Evolutionary conservation across 1,140 invertebrate genomes (phyloP), one percentile per base, ranked within the genome.

Genomic region (Ips typographus): DNA sequence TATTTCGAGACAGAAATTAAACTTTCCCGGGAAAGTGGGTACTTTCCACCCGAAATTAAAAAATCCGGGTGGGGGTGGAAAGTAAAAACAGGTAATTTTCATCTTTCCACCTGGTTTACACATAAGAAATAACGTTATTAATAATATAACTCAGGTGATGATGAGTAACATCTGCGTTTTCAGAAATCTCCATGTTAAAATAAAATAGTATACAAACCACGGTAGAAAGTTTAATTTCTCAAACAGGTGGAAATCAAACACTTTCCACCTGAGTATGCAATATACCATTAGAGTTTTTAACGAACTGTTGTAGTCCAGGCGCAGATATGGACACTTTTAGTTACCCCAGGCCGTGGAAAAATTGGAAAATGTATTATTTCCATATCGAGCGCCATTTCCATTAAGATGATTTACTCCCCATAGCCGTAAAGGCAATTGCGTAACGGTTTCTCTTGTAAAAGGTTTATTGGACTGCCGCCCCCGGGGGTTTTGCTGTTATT

Each of bases 371-470:
- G n/a, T 47, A 47, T 47, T 5, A 47, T 5, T 5, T 47, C n/a
- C 44, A 47, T 47, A 4, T 47, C n/a, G n/a, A 47, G n/a, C 44
- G n/a, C 4, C 44, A 47, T 47, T 47, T 47, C 44, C 44, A 47
- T 47, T 47, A 47, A 47, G n/a, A 47, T 47, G n/a, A 47, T 47
- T 47, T 47, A 47, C 44, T 5, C 44, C 44, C 44, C n/a, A 47
- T 47, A 1, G 44, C n/a, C 44, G 4, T 4, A n/a, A 47, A 47
- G n/a, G 4, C 44, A 4, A n/a, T 47, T 47, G 44, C 44, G 44
- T 47, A 47, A 47, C n/a, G 44, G 4, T n/a, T n/a, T n/a, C 44
- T 47, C 44, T 4, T n/a, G 4, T 47, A 47, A 47, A n/a, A n/a
- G n/a, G 44, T 47, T 47, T 47, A 47, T 47, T 47, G 44, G n/a